Evolutionary conservation across 2,888 invertebrate species (phyloP).

Genomic region (Sylvicola fuscatus): DNA sequence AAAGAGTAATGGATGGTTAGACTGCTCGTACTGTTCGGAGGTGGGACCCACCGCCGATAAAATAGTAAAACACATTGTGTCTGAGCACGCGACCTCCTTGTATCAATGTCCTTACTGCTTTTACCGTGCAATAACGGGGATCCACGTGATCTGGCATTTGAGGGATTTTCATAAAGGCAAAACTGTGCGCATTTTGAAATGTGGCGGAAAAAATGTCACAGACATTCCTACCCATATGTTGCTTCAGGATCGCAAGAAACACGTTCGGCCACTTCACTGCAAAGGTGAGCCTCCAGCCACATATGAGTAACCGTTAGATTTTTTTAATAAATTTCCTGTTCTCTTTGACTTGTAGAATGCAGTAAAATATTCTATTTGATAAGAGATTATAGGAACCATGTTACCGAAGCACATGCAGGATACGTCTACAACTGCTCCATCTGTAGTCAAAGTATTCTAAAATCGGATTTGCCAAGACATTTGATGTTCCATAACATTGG

Average conservation of each 20-base stretch:
- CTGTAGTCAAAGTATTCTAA: conserved; percentile 4
- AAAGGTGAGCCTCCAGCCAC: too few species aligned
- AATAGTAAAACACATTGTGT: conserved; percentile 36
- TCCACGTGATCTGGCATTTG: conserved; percentile 7
- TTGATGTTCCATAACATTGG: conserved; percentile 24
- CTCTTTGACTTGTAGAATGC: too few species aligned
- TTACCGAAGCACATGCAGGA: conserved; percentile 1
- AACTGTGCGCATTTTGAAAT: not conserved
- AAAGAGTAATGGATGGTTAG: conserved; percentile 24
- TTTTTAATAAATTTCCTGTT: too few species aligned
- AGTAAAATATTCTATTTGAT: too few species aligned
- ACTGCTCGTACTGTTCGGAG: conserved; percentile 36
- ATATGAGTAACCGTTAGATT: too few species aligned
- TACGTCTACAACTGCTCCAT: conserved; percentile 5
- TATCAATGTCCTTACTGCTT: conserved; percentile 46
- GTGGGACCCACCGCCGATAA: conserved; percentile 23
- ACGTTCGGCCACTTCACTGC: too few species aligned
- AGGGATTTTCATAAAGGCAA: conserved; percentile 5
- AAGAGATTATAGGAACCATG: not conserved
- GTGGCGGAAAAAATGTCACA: too few species aligned
- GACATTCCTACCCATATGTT: too few species aligned
- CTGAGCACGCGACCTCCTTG: conserved; percentile 36
- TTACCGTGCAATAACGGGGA: conserved; percentile 30
- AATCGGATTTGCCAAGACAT: conserved; percentile 15
- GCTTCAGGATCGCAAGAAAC: too few species aligned